These are phyloP conservation scores for Frankliniella fusca DNA, from an alignment of 2,888 invertebrate species.

Conservation along the genomic window DNA sequence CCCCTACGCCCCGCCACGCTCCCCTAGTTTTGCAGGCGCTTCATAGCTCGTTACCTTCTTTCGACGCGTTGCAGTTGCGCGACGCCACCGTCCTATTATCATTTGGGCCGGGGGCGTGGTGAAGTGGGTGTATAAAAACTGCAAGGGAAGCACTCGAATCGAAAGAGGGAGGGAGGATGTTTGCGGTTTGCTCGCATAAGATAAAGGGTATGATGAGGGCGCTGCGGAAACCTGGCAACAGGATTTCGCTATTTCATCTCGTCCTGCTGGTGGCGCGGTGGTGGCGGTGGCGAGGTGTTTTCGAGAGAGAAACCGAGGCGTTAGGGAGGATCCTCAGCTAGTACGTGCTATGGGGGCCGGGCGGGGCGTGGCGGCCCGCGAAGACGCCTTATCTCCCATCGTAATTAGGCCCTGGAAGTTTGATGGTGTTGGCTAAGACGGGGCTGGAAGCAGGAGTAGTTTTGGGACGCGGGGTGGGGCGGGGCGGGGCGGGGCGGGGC, in stretches of 20 bases:
- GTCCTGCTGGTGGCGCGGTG: too few relatives aligned
- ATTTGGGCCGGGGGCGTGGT: slow-evolving; percentile 33
- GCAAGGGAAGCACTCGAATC: too few relatives aligned
- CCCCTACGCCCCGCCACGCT: neutral
- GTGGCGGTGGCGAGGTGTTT: too few relatives aligned
- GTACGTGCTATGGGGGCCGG: neutral
- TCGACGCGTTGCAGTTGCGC: neutral
- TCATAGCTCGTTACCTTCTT: slow-evolving; percentile 9
- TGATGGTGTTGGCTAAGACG: slow-evolving; percentile 37
- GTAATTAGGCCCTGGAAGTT: slow-evolving; percentile 31
- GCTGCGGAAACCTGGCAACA: too few relatives aligned
- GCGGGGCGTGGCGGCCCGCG: slow-evolving; percentile 38
- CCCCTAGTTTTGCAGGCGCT: neutral
- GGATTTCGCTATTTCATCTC: too few relatives aligned
- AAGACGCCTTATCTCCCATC: slow-evolving; percentile 33
- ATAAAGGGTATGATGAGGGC: too few relatives aligned
- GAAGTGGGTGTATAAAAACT: neutral
- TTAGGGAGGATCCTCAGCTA: too few relatives aligned
- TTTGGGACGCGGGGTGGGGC: neutral
- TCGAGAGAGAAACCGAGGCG: too few relatives aligned
- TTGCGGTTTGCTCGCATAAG: too few relatives aligned
- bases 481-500: neutral
- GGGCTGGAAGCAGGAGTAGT: slow-evolving; percentile 32
- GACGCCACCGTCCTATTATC: slow-evolving; percentile 15
- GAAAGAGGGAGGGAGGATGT: too few relatives aligned